Conservation (phyloP, 2,888 invertebrate species). For the Leptura quadrifasciata region DNA sequence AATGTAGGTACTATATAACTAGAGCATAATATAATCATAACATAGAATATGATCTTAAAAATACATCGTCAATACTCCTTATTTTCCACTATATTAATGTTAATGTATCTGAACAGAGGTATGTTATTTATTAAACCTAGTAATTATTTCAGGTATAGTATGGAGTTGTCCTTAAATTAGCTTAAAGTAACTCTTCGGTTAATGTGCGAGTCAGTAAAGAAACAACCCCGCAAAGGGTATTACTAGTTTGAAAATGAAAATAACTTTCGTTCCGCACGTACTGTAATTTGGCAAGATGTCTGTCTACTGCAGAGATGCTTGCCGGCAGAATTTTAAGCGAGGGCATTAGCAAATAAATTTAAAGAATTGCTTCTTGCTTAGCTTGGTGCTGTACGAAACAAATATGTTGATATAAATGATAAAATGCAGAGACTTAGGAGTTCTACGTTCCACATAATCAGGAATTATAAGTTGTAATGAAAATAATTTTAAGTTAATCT, state of each 20-base stretch:
- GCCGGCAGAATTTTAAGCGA: conserved; percentile 40
- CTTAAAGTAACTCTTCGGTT: neutral
- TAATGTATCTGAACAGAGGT: too few species aligned
- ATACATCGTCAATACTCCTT: too few species aligned
- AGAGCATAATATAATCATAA: too few species aligned
- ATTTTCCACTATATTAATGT: too few species aligned
- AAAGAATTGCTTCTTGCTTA: conserved; percentile 7
- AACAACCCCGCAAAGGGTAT: conserved; percentile 29
- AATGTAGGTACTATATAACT: too few species aligned
- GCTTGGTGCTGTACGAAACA: neutral
- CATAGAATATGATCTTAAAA: too few species aligned
- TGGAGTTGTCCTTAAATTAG: neutral
- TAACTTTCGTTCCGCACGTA: conserved; percentile 46
- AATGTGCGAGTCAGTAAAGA: neutral
- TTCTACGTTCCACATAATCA: neutral
- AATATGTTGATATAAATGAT: neutral
- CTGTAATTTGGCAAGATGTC: conserved; percentile 55
- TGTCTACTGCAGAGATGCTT: conserved; percentile 44
- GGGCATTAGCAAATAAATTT: conserved; percentile 41
- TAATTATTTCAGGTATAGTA: too few species aligned
- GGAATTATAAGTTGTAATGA: neutral
- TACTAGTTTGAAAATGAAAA: neutral
- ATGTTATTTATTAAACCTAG: too few species aligned
- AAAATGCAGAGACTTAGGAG: neutral
- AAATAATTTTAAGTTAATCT: neutral